phyloP scores from a whole-genome alignment of 2,888 invertebrate genomes.

The Athrips mouffetella region DNA sequence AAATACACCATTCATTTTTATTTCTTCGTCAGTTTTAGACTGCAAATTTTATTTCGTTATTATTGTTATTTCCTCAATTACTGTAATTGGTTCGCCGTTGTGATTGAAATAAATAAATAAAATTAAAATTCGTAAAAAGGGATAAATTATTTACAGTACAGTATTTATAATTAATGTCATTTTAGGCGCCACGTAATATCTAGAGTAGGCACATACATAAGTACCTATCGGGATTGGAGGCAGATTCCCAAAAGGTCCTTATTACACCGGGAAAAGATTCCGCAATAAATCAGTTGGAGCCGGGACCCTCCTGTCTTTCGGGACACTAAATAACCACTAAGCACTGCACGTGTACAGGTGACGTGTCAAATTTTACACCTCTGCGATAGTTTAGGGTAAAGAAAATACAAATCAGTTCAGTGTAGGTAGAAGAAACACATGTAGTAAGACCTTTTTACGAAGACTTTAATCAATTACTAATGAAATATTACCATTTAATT shows the following conservation, averaged over 20 bases:
- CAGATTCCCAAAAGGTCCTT: no score
- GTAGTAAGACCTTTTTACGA: no score
- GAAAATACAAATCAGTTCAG: background rate
- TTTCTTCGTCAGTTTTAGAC: no score
- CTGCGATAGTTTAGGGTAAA: background rate
- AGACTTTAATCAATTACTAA: no score
- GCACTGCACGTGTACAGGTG: slow-evolving; percentile 19
- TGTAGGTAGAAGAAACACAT: background rate
- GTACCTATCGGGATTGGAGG: no score
- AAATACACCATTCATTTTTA: no score
- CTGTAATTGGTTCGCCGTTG: no score
- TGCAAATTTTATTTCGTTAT: no score
- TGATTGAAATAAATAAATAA: no score
- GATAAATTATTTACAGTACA: background rate
- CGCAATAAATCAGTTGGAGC: slow-evolving; percentile 9
- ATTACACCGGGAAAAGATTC: background rate
- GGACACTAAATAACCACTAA: slow-evolving; percentile 17
- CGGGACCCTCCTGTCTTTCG: background rate
- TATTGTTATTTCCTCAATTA: no score
- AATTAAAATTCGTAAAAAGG: no score
- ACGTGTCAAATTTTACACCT: slow-evolving; percentile 14
- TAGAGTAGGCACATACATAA: background rate
- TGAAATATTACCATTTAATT: no score
- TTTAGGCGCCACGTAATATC: background rate
- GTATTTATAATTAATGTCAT: background rate